Base-by-base conservation (phyloP, 2,113 vertebrate species). In the Penelope pileata region DNA sequence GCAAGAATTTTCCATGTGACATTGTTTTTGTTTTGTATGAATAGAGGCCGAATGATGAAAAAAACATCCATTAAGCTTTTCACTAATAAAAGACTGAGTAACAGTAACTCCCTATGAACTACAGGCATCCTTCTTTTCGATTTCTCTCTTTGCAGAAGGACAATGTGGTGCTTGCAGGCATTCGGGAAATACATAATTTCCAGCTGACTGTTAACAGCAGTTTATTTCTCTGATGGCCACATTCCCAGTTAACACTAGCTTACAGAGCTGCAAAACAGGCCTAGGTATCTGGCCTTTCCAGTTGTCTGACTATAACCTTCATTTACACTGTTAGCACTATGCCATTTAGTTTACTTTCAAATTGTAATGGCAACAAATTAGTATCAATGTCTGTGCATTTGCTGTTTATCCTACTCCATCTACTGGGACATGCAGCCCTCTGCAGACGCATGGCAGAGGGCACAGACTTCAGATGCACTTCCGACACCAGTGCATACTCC, bases 341-440 rank as follows among this genome's bases (percentile, higher is more conserved):
- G 59, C 74, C 19, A 59, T 45, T 19, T 59, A 64, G 17, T 88
- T 93, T 70, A 15, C 23, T 10, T 58, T 60, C 16, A 77, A 27
- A 27, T 22, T 72, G 34, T 50, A 50, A 18, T 48, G 45, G 18
- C 24, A 91, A 38, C 18, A 19, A 78, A 23, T 32, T 51, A 12
- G 8, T 23, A 38, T 6, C 26, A 30, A 24, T 22, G n/a, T 30
- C 47, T 42, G 27, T 72, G 23, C 30, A 36, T 80, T 91, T 82
- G 56, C 51, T 94, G 43, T 76, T 88, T 86, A n/a, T 36, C 82
- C 90, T 84, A 74, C 79, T 75, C 84, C 89, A 83, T 62, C 84
- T 94, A 36, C 68, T 86, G 91, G 91, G 83, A 81, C 32, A 16
- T 29, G 14, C 29, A 76, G 59, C 63, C 86, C 77, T 79, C 64